These are phyloP conservation scores for Physella acuta DNA, from an alignment of 1,140 invertebrate species.

Conservation along the genomic window DNA sequence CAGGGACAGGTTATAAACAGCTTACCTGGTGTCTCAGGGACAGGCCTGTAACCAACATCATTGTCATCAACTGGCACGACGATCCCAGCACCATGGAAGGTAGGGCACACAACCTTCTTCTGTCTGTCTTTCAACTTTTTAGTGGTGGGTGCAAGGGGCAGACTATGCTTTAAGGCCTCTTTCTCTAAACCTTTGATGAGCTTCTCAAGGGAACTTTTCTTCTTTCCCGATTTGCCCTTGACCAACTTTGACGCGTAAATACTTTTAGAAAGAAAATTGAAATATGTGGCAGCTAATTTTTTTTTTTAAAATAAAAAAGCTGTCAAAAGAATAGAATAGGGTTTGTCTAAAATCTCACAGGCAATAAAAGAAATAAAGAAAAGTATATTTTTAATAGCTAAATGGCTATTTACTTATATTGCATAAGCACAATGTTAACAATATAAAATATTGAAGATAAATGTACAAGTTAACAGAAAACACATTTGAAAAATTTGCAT, in stretches of 20 bases:
- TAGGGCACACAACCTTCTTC: slow-evolving; percentile 72
- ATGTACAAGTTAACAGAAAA: no score
- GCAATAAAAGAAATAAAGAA: no score
- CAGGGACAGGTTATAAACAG: no score
- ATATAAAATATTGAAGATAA: no score
- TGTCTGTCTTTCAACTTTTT: slow-evolving; percentile 68
- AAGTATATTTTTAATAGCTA: no score
- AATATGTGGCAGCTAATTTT: no score
- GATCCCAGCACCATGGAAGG: slow-evolving; percentile 83
- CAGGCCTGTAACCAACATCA: slow-evolving; percentile 74
- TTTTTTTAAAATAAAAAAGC: no score
- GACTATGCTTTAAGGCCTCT: slow-evolving; percentile 69
- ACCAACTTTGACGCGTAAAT: slow-evolving; percentile 3
- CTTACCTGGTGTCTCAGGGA: slow-evolving; percentile 76
- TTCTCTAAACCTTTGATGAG: slow-evolving; percentile 68
- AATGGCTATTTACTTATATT: no score
- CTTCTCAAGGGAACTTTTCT: slow-evolving; percentile 44
- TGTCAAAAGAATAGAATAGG: no score
- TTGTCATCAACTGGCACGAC: slow-evolving; percentile 81
- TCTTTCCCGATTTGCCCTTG: slow-evolving; percentile 11
- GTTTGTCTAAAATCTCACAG: no score
- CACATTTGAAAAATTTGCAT: no score
- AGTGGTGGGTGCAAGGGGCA: slow-evolving; percentile 67
- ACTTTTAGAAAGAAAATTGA: slow-evolving; percentile 19
- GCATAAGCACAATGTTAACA: no score